Base-by-base conservation (phyloP, 2,797 vertebrate species). In the Harpagifer antarcticus region DNA sequence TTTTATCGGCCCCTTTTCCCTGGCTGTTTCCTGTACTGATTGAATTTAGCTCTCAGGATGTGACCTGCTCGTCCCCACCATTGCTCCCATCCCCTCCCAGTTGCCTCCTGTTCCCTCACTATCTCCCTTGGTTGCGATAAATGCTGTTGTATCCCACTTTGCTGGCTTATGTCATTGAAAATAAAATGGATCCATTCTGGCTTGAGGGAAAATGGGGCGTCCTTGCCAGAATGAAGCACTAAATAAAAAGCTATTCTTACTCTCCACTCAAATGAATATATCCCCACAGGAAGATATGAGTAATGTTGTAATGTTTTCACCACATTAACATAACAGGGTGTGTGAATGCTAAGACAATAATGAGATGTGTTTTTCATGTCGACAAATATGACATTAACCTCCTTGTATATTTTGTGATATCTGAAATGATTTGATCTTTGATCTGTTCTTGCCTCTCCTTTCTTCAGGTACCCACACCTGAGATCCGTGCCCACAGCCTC, bases 401-500 rank as follows among this genome's bases (percentile, higher is more conserved):
- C 6, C 54, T 68, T 47, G 5, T 3, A 16, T 45, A 60, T 69
- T 58, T 69, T n/a, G 49, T 71, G 43, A 50, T 23, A 9, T 37
- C 11, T 76, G 52, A 71, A 76, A 52, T 50, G 5, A 60, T 64
- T 68, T 44, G 16, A 79, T 60, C 16, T 0, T 9, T 9, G 10
- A 15, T 43, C 10, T 64, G 7, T 20, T 37, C 2, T 16, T 9
- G 19, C 56, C 27, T 43, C 43, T 40, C 53, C 40, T 50, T 12
- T 70, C 48, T 50, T 47, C 67, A 96, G 95, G 95, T 96, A 17
- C 95, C 96, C 53, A 96, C 95, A 4, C 95, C 95, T 8, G 96
- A 97, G 91, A 96, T 95, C 83, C 92, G 94, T 5, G 95, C 93
- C 59, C 95, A 96, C 86, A 94, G 85, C 49, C 84, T 96, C 40